A percentile compares a stretch with the other conserved stretches of the same genome.
Conservation (phyloP, 2,113 vertebrate genomes). For the Pachypanchax playfairii region DNA sequence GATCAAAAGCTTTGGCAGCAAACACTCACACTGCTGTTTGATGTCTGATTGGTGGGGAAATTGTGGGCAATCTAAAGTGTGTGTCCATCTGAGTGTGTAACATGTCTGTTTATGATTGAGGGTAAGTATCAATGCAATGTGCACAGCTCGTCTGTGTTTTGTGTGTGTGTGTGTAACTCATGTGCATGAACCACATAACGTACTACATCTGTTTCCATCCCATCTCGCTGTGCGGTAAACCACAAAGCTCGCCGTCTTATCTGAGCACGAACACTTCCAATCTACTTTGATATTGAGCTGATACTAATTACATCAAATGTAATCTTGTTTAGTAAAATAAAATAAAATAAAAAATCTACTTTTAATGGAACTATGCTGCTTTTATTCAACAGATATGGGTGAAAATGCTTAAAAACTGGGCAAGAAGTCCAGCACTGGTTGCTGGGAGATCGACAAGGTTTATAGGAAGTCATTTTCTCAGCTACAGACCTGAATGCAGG, state of each 20-base stretch:
- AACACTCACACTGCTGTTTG: conserved; percentile 46
- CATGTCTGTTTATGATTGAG: conserved; percentile 45
- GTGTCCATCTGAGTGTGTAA: conserved; percentile 27
- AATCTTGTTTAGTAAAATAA: neutral
- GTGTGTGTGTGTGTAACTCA: conserved; percentile 27
- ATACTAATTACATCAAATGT: neutral
- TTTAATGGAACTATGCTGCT: neutral
- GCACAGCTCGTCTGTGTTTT: conserved; percentile 14
- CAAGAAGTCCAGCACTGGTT: neutral
- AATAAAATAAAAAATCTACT: neutral
- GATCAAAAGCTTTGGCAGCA: conserved; percentile 51
- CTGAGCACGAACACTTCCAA: neutral
- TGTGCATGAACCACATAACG: conserved; percentile 11
- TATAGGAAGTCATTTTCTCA: neutral
- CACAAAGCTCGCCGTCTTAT: neutral
- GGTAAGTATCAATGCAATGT: conserved; percentile 38
- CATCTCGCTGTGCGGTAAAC: conserved; percentile 21
- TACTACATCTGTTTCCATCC: conserved; percentile 43
- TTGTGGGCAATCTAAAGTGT: conserved; percentile 43
- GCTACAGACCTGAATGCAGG: neutral
- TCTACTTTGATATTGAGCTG: conserved; percentile 5
- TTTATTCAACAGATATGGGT: neutral
- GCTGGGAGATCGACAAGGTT: neutral
- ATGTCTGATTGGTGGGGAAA: conserved; percentile 68
- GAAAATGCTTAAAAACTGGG: neutral